Evolutionary conservation across 2,113 vertebrate species (phyloP), one percentile per base, ranked within the genome.

Genomic region (Myotis brandtii): DNA sequence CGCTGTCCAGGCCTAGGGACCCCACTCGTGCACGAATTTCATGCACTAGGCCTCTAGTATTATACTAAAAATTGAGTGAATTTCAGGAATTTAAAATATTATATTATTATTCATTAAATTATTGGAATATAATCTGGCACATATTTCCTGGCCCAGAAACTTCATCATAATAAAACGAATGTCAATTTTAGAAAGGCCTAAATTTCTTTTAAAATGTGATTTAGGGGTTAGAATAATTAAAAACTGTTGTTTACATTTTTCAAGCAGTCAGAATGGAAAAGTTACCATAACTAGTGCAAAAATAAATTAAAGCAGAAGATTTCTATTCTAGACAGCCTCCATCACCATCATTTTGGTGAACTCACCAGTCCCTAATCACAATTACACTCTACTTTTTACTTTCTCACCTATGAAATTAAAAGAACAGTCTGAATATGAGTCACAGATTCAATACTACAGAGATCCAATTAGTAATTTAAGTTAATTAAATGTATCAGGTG

Each of bases 351-450:
- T 70, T 21, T 85, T 25, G 43, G 30, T 95, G 17, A 62, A 73
- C 9, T 84, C 25, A 69, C 30, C 7, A 81, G 43, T 54, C 2
- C 20, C 17, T 88, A 43, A 54, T 43, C 30, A 6, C 69, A 96
- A 62, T 30, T 75, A 54, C 83, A 80, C 30, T 90, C 13, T 82
- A 56, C 32, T 87, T 95, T 97, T 14, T 79, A 73, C 27, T 84
- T 95, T 97, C 27, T 93, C 54, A 79, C 30, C 21, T 91, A 54
- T 94, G 75, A 87, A 90, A 83, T 83, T 84, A 84, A 93, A 77
- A 10, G 11, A 73, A 64, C 6, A 12, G 50, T 69, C 18, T 91
- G 48, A 88, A 70, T 69, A 92, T 0, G 9, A 76, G 30, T 76
- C 73, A 69, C 6, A 91, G 34, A 76, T 70, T 76, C 48, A 76